Conservation (phyloP, 2,797 vertebrate species). For the Artibeus lituratus region DNA sequence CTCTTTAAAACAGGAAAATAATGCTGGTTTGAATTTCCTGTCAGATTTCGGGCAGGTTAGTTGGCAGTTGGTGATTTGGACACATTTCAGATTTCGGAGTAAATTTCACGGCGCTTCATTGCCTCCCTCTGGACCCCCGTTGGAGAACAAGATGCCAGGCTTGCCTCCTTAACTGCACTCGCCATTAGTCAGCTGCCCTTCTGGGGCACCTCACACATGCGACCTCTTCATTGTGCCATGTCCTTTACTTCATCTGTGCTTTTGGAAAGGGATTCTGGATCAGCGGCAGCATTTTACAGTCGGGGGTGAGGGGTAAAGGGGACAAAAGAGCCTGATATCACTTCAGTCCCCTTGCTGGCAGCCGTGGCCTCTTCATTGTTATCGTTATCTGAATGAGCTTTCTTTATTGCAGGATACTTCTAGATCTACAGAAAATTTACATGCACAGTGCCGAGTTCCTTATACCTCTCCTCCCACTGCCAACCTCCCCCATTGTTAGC, state of each 20-base stretch:
- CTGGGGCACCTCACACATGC: fast-evolving
- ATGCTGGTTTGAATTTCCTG: conserved; percentile 68
- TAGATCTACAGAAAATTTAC: not conserved
- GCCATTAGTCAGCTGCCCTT: not conserved
- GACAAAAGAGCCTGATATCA: not conserved
- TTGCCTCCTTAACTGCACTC: not conserved
- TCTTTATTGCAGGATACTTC: not conserved
- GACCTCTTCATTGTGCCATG: not conserved
- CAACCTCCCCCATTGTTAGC: not conserved
- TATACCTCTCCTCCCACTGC: too few species aligned
- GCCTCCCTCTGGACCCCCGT: not conserved
- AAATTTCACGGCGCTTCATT: conserved; percentile 47
- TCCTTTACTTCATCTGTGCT: not conserved
- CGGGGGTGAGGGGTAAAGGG: too few species aligned
- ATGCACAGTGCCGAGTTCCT: not conserved
- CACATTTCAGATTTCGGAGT: conserved; percentile 40
- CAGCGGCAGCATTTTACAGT: not conserved
- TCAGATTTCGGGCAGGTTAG: conserved; percentile 44
- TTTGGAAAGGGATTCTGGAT: not conserved
- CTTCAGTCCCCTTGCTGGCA: fast-evolving
- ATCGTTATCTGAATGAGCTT: not conserved
- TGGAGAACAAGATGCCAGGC: not conserved
- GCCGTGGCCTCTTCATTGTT: not conserved
- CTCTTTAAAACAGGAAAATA: conserved; percentile 32
- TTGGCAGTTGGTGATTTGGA: conserved; percentile 31